Percentiles rank a stretch among this genome's conserved stretches.
Conservation (phyloP, 2,888 invertebrate genomes). For the Sesamia inferens region DNA sequence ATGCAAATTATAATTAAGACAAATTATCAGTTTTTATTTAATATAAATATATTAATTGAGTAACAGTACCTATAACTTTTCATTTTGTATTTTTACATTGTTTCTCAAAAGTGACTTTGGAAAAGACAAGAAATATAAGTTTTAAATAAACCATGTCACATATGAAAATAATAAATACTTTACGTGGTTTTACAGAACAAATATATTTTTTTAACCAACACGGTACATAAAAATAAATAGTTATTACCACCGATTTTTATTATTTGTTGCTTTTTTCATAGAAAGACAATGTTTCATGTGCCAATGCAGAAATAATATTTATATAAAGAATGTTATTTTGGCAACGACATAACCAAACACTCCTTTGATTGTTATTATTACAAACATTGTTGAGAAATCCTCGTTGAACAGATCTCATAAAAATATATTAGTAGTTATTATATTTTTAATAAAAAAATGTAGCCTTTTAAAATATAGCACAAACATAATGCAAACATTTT, state of each 20-base stretch:
- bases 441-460: slow-evolving; percentile 32
- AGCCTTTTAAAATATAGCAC: slow-evolving; percentile 8
- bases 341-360: not conserved
- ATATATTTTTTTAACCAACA: not conserved
- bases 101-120: not conserved
- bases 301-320: not conserved
- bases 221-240: not conserved
- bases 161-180: not conserved
- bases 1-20: slow-evolving; percentile 12
- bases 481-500: not conserved
- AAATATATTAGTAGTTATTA: slow-evolving; percentile 53
- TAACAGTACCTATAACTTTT: not conserved
- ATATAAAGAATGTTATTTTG: too few species aligned
- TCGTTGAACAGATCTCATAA: slow-evolving; percentile 29
- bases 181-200: not conserved
- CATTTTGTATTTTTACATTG: slow-evolving; percentile 29
- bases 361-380: too few species aligned
- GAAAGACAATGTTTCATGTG: not conserved
- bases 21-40: not conserved
- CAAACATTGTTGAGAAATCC: not conserved
- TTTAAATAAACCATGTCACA: not conserved
- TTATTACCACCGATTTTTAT: slow-evolving; percentile 27
- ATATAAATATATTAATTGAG: not conserved
- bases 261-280: not conserved
- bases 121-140: slow-evolving; percentile 22